Evolutionary conservation across 2,113 vertebrate genomes (phyloP).

Genomic region (Gallinago media): DNA sequence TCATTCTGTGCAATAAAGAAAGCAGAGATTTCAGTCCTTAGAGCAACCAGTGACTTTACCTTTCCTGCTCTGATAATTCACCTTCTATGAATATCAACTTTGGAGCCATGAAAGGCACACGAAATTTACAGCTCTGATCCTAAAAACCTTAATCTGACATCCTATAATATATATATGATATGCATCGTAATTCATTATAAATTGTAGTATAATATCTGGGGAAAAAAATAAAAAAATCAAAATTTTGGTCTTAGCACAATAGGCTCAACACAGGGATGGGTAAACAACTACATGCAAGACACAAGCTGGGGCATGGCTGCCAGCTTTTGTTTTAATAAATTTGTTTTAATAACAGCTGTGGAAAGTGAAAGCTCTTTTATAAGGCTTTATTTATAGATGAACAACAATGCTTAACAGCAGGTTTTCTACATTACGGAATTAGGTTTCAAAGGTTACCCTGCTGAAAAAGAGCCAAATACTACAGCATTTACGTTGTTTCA

Average conservation of each 20-base stretch:
- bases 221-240: neutral
- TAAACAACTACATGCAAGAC: neutral
- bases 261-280: neutral
- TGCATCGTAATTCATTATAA: neutral
- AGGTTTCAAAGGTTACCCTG: conserved; percentile 42
- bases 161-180: neutral
- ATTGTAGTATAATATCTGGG: neutral
- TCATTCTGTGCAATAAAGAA: neutral
- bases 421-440: conserved; percentile 1
- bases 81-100: neutral
- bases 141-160: neutral
- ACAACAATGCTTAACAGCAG: conserved; percentile 22
- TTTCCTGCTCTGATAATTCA: neutral
- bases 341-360: neutral
- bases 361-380: conserved; percentile 22
- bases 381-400: conserved; percentile 23
- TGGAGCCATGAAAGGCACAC: neutral
- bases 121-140: neutral
- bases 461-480: conserved; percentile 37
- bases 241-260: neutral
- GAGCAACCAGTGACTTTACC: neutral
- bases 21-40: neutral
- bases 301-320: neutral
- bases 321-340: neutral
- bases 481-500: conserved; percentile 18